Evolutionary conservation across 2,888 invertebrate genomes (phyloP), one percentile per base, ranked within the genome.

Genomic region (Aporophyla lueneburgensis): DNA sequence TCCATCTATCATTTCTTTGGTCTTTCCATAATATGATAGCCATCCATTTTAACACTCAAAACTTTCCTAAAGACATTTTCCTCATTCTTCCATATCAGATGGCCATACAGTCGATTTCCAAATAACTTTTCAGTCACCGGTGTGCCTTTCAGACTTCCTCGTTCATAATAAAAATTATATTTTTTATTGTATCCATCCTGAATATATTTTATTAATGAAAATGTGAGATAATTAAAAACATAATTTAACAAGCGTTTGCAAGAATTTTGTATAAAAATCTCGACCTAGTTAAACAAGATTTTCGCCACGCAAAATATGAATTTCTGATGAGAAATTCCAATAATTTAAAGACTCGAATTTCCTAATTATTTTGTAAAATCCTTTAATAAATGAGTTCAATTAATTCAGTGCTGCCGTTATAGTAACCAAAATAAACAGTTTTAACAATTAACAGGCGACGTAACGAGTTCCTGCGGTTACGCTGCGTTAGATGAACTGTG

Each of bases 391-490:
- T 71, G 80, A 51, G 79, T 74, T 74, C 70, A 81, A 73, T 83
- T 84, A 78, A 84, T 78, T 74, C 19, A 12, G 12, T 53, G 24
- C 40, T 66, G 62, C 59, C 56, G 68, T 67, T 70, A 63, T 46
- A 12, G 62, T 70, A 76, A 83, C 85, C 81, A 56, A 81, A 76
- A 83, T 86, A 80, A 84, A 75, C 86, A 72, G 79, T 86, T 80
- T 85, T 74, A 87, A 78, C 83, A 80, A 78, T 85, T 78, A 78
- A 74, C 73, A 62, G 49, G 62, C 51, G 63, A 51, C 46, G 71
- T 85, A 87, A 86, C 79, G 87, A 82, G 87, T 69, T 79, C 62
- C 71, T 76, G 86, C 46, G 86, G 87, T 74, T 24, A 21, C 53
- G 59, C 69, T 53, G 62, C 65, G 74, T 85, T 85, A 85, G 78